Evolutionary conservation across 1,140 invertebrate species (phyloP).

Genomic region (Formica selysi): DNA sequence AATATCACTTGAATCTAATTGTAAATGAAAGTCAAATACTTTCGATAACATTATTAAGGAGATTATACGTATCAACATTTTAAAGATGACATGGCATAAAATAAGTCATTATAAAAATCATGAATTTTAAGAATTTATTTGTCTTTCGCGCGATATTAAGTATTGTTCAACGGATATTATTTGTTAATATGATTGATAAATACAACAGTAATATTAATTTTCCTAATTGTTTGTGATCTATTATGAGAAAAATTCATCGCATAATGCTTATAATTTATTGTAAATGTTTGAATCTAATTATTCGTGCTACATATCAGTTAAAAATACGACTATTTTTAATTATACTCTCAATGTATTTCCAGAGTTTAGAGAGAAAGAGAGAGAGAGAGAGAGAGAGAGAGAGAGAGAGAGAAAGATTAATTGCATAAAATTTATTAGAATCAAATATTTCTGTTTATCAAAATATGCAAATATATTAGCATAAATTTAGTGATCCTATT

Average conservation of each 20-base stretch:
- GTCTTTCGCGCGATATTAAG: neutral
- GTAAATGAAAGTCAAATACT: slow-evolving; percentile 4
- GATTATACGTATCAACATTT: slow-evolving; percentile 15
- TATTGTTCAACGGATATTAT: neutral
- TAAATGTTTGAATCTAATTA: neutral
- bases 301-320: neutral
- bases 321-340: slow-evolving; percentile 4
- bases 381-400: no score
- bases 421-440: neutral
- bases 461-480: neutral
- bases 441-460: neutral
- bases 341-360: neutral
- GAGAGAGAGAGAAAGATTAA: neutral
- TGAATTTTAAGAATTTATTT: neutral
- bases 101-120: neutral
- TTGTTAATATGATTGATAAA: neutral
- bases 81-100: neutral
- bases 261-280: neutral
- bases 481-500: neutral
- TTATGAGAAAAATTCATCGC: neutral
- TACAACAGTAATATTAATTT: neutral
- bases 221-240: neutral
- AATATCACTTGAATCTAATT: neutral
- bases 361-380: no score
- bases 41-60: neutral